Percentiles rank a stretch among this genome's conserved stretches.
phyloP scores from a whole-genome alignment of 2,113 vertebrate species.

The Scortum barcoo region DNA sequence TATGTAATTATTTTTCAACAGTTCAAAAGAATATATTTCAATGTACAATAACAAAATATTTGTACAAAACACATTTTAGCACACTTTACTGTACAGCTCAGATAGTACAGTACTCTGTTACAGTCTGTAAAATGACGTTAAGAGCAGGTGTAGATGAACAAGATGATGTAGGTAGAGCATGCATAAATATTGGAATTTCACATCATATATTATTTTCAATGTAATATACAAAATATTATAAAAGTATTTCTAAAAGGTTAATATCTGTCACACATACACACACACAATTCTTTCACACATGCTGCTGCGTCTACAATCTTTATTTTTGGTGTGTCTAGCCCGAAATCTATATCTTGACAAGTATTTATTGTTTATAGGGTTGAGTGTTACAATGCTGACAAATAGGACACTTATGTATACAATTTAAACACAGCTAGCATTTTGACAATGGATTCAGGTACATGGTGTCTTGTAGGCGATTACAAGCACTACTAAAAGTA shows the following conservation, averaged over 20 bases:
- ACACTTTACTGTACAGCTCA: background rate
- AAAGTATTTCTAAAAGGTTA: background rate
- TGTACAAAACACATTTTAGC: background rate
- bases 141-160: background rate
- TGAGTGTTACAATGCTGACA: background rate
- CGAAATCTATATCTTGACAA: background rate
- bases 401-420: background rate
- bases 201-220: background rate
- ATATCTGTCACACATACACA: background rate
- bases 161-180: background rate
- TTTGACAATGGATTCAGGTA: background rate
- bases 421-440: background rate
- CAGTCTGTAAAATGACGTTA: background rate
- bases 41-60: background rate
- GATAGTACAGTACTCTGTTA: background rate
- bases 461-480: background rate
- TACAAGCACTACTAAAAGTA: background rate
- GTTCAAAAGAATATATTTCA: background rate
- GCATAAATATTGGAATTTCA: conserved; percentile 6
- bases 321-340: background rate
- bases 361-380: background rate
- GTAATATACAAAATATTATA: conserved; percentile 13
- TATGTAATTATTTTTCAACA: background rate
- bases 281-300: background rate
- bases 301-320: background rate